Evolutionary conservation across 2,113 vertebrate genomes (phyloP).

Genomic region (Corapipo altera): DNA sequence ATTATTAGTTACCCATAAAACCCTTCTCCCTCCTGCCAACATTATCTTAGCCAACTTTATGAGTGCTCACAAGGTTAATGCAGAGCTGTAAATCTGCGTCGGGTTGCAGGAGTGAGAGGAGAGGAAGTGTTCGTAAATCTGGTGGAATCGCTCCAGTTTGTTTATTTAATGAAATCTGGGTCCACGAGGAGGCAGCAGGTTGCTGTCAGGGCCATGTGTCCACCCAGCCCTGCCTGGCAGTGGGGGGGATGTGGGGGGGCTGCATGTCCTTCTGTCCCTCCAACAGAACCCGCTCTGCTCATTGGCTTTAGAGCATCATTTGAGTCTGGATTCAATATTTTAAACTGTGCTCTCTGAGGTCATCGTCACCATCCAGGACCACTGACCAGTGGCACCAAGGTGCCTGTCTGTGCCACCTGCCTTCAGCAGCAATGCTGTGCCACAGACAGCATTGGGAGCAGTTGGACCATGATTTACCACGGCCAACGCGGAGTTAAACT

Average conservation of each 20-base stretch:
- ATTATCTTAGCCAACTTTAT: constrained; percentile 70
- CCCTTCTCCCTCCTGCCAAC: constrained; percentile 64
- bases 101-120: constrained; percentile 54
- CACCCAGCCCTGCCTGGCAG: neutral
- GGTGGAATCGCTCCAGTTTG: constrained; percentile 50
- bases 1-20: constrained; percentile 67
- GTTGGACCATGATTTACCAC: fast-evolving
- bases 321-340: neutral
- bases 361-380: neutral
- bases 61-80: constrained; percentile 71
- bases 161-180: constrained; percentile 66
- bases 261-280: fast-evolving
- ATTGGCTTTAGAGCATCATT: neutral
- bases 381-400: fast-evolving
- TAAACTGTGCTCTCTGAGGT: neutral
- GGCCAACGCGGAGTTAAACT: neutral
- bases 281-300: fast-evolving
- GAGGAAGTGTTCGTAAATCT: constrained; percentile 70
- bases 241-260: neutral
- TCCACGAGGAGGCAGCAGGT: neutral
- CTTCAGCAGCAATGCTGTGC: neutral
- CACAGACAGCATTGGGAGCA: fast-evolving
- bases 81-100: constrained; percentile 61
- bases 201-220: fast-evolving
- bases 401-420: fast-evolving